Conservation (phyloP, 2,888 invertebrate species). For the Selenia dentaria region DNA sequence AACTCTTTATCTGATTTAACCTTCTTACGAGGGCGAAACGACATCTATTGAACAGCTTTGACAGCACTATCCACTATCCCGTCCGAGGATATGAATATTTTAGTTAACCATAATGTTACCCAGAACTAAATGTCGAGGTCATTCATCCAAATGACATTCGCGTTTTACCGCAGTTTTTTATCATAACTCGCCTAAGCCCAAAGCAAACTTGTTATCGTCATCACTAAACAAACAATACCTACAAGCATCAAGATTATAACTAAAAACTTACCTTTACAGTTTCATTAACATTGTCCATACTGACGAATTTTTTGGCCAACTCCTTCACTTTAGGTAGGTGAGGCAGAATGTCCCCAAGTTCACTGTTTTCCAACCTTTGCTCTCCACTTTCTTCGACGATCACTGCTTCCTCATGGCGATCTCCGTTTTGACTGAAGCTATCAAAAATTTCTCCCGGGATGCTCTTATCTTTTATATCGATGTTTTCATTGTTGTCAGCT, state of each 20-base stretch:
- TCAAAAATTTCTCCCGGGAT: slow-evolving; percentile 55
- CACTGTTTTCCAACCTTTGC: slow-evolving; percentile 47
- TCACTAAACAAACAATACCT: slow-evolving; percentile 23
- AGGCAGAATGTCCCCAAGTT: slow-evolving; percentile 73
- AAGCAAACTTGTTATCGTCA: slow-evolving; percentile 17
- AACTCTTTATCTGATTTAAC: too few relatives aligned
- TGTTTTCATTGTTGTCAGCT: slow-evolving; percentile 68
- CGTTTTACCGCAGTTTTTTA: slow-evolving; percentile 14
- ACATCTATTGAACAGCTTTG: too few relatives aligned
- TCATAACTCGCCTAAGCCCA: slow-evolving; percentile 8
- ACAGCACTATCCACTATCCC: too few relatives aligned
- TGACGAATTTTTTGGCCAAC: slow-evolving; percentile 86
- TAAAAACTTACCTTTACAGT: slow-evolving; percentile 57
- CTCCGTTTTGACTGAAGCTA: slow-evolving; percentile 55
- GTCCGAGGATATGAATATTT: too few relatives aligned
- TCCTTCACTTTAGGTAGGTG: slow-evolving; percentile 89
- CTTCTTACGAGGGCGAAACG: too few relatives aligned
- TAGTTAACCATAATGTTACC: too few relatives aligned
- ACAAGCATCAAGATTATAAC: slow-evolving; percentile 22
- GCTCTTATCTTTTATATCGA: slow-evolving; percentile 69
- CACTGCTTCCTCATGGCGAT: slow-evolving; percentile 51
- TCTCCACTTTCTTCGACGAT: slow-evolving; percentile 37
- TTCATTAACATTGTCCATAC: slow-evolving; percentile 74
- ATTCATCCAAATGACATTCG: not conserved
- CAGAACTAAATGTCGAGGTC: not conserved